Evolutionary conservation across 2,888 invertebrate genomes (phyloP).

Genomic region (Luffia ferchaultella): DNA sequence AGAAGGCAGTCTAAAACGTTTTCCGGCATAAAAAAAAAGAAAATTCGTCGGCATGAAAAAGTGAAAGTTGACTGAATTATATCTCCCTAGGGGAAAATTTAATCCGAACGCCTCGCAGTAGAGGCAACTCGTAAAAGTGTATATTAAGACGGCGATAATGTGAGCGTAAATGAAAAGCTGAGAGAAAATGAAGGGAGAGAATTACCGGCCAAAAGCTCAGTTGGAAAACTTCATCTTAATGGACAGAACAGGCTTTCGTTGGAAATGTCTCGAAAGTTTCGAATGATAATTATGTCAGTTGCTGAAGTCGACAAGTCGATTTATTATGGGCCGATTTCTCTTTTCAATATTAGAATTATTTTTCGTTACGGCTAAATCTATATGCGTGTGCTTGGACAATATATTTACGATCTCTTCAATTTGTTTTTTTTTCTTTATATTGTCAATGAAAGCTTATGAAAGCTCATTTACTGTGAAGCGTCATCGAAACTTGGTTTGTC

Average conservation of each 20-base stretch:
- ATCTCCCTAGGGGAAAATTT: constrained; percentile 19
- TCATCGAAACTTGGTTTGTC: too few species aligned
- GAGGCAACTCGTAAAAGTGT: constrained; percentile 4
- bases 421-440: too few species aligned
- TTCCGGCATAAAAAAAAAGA: not conserved
- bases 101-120: constrained; percentile 5
- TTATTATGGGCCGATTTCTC: not conserved
- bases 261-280: not conserved
- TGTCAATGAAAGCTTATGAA: too few species aligned
- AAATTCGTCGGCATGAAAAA: constrained; percentile 7
- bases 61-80: constrained; percentile 21
- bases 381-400: too few species aligned
- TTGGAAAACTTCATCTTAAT: too few species aligned
- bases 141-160: constrained; percentile 2
- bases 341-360: too few species aligned
- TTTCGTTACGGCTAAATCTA: too few species aligned
- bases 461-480: too few species aligned
- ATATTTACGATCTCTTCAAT: too few species aligned
- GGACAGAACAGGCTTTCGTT: too few species aligned
- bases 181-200: not conserved
- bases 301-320: not conserved
- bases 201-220: not conserved
- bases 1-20: not conserved
- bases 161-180: constrained; percentile 4
- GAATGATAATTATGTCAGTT: not conserved